phyloP scores from a whole-genome alignment of 2,888 invertebrate genomes.

The Cephalotes varians region DNA sequence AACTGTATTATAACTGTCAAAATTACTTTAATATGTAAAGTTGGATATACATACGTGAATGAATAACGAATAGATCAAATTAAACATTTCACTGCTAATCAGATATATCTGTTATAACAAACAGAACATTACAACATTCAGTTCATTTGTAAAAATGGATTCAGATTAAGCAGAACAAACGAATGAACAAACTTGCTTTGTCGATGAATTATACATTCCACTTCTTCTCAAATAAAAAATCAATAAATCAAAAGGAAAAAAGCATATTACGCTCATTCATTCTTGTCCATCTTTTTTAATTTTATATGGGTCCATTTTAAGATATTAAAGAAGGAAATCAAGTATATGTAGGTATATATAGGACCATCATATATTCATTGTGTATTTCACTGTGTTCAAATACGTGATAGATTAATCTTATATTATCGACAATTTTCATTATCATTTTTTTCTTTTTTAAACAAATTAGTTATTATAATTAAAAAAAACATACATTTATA shows the following conservation, averaged over 20 bases:
- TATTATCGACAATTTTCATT: not conserved
- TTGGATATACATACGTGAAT: not conserved
- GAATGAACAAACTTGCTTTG: not conserved
- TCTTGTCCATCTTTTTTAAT: not conserved
- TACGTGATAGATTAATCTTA: not conserved
- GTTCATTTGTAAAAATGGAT: not conserved
- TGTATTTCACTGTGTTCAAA: not conserved
- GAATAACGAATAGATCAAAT: not conserved
- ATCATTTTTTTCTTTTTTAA: not conserved
- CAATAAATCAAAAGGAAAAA: not conserved
- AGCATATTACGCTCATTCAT: not conserved
- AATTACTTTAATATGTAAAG: conserved; percentile 10
- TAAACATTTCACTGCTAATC: not conserved
- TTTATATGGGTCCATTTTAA: not conserved
- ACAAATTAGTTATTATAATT: not conserved
- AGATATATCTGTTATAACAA: not conserved
- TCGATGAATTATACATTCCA: not conserved
- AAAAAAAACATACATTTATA: not conserved
- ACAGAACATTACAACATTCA: not conserved
- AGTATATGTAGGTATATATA: no score
- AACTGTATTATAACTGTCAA: not conserved
- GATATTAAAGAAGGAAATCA: no score
- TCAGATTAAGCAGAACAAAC: not conserved
- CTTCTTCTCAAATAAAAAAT: no score
- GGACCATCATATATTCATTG: not conserved